Evolutionary conservation across 2,113 vertebrate species (phyloP), one percentile per base, ranked within the genome.

Genomic region (Monopterus albus): DNA sequence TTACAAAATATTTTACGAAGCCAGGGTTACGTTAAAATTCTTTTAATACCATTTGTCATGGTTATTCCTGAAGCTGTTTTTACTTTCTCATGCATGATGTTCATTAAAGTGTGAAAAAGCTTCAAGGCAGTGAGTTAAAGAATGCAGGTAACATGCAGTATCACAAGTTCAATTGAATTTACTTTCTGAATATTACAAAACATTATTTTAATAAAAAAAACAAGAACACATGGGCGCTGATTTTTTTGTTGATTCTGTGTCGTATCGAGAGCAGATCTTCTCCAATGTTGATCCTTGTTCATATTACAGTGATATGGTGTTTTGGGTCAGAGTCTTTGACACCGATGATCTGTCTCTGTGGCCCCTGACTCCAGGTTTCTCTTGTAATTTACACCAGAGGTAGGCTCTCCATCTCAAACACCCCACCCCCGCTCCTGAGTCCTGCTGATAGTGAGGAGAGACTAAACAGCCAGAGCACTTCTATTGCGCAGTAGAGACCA

Each of bases 401-500:
- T 59, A 65, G n/a, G 28, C 61, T 50, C 18, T 65, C 35, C 3
- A 5, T 60, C 56, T 17, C 25, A 7, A 10, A 28, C 43, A 40
- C n/a, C n/a, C n/a, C n/a, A n/a, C 36, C 36, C 36, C 11, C 3
- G 1, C 43, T 11, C 21, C 50, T 20, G 6, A 45, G 59, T 73
- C 29, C 69, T 61, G 21, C 17, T 10, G 50, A 51, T 15, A 5
- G 58, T 17, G 58, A 40, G 58, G 29, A 36, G 63, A 40, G 17
- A 4, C 26, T 15, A 9, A 1, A 0, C 29, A 6, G 35, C 21
- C 39, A 5, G 4, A 38, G 39, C 31, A 15, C 45, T 1, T 23
- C 43, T 46, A 93, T 69, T 94, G 92, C 15, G 93, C 86, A 1
- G 91, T 92, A 5, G 94, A 94, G 31, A 92, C 91, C 90, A 94